phyloP scores from a whole-genome alignment of 2,113 vertebrate genomes.

The Tyto alba region DNA sequence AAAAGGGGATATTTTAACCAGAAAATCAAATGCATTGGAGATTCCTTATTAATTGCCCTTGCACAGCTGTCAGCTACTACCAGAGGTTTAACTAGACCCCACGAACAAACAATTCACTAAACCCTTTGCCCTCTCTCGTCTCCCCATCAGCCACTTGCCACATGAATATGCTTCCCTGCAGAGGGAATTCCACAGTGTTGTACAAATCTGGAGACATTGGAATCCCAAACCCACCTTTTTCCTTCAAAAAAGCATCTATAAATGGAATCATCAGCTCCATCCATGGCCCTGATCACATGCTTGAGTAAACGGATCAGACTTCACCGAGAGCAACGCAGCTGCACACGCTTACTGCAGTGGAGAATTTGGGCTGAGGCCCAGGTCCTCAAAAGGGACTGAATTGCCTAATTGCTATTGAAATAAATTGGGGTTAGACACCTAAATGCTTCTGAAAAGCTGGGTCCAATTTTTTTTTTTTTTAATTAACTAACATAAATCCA shows the following conservation, averaged over 20 bases:
- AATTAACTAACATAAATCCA: not conserved
- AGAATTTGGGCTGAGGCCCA: slow-evolving; percentile 17
- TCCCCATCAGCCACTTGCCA: not conserved
- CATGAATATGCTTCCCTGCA: rapidly evolving
- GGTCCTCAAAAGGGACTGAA: not conserved
- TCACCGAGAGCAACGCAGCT: not conserved
- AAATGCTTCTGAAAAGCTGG: not conserved
- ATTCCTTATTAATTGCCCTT: not conserved
- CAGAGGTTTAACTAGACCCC: not conserved
- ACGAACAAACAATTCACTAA: not conserved
- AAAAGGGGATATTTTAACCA: not conserved
- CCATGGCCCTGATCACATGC: rapidly evolving
- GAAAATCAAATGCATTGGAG: not conserved
- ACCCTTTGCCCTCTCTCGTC: not conserved
- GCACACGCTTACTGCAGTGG: not conserved
- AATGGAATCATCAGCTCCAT: not conserved
- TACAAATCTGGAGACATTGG: rapidly evolving
- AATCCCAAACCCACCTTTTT: not conserved
- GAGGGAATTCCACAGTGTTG: not conserved
- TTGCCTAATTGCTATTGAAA: not conserved
- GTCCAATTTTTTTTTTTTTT: not conserved
- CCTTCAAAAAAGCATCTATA: not conserved
- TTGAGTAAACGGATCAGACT: rapidly evolving
- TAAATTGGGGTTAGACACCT: not conserved
- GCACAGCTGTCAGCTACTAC: not conserved